Percentiles rank a stretch among this genome's conserved stretches.
phyloP scores from a whole-genome alignment of 2,797 vertebrate genomes.

The Nannoperca australis region DNA sequence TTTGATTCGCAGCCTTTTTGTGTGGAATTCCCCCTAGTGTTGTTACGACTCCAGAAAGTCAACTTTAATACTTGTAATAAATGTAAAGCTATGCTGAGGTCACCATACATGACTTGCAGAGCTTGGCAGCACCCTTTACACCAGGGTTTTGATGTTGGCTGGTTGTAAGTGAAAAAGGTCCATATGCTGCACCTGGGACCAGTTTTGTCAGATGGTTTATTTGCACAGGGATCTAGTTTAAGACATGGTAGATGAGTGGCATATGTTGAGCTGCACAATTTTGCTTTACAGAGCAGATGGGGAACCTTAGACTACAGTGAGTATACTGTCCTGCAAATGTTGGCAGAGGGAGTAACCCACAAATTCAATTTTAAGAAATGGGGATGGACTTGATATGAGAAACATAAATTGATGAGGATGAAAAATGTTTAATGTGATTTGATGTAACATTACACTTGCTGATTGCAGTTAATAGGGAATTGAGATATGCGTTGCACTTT shows the following conservation, averaged over 20 bases:
- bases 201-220: slow-evolving; percentile 50
- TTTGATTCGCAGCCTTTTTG: slow-evolving; percentile 7
- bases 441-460: neutral
- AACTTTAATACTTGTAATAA: slow-evolving; percentile 16
- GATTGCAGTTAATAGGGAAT: neutral
- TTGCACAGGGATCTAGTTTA: slow-evolving; percentile 49
- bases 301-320: slow-evolving; percentile 6
- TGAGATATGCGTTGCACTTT: neutral
- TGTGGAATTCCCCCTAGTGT: slow-evolving; percentile 1
- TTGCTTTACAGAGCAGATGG: slow-evolving; percentile 17
- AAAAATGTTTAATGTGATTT: neutral
- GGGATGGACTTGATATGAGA: neutral
- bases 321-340: slow-evolving; percentile 8
- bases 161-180: slow-evolving; percentile 56
- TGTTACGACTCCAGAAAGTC: slow-evolving; percentile 1
- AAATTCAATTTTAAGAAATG: neutral
- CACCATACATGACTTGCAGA: slow-evolving; percentile 26
- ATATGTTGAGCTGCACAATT: slow-evolving; percentile 44
- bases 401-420: neutral
- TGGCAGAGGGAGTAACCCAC: neutral
- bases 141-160: slow-evolving; percentile 50
- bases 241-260: slow-evolving; percentile 47
- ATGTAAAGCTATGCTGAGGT: slow-evolving; percentile 37
- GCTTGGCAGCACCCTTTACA: slow-evolving; percentile 46
- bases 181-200: slow-evolving; percentile 68